Conservation (phyloP, 2,888 invertebrate species). For the Harpagoxenus sublaevis region DNA sequence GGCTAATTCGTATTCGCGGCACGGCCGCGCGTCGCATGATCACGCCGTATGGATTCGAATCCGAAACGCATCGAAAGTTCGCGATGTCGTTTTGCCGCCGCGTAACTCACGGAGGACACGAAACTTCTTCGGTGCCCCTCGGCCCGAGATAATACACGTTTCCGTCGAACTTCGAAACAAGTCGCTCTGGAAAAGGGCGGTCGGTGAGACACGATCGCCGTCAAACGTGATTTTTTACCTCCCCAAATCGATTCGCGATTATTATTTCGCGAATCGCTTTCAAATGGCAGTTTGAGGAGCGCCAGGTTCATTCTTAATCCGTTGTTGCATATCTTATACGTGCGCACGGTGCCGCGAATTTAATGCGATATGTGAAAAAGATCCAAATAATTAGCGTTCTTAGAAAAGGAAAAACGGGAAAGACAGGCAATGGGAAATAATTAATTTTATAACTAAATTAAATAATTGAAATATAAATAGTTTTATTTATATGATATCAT, state of each 20-base stretch:
- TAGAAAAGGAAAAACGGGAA: not conserved
- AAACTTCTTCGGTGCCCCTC: constrained; percentile 62
- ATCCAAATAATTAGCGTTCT: not conserved
- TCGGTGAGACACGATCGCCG: constrained; percentile 37
- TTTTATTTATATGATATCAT: not conserved
- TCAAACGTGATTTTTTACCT: constrained; percentile 31
- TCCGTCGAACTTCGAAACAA: constrained; percentile 58
- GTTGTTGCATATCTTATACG: not conserved
- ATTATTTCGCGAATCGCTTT: constrained; percentile 43
- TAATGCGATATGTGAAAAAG: not conserved
- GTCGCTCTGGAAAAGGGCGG: constrained; percentile 44
- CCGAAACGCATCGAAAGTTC: constrained; percentile 62
- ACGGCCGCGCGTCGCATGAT: constrained; percentile 71
- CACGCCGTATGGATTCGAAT: constrained; percentile 64
- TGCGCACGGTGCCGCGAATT: not conserved
- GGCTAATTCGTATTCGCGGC: constrained; percentile 69
- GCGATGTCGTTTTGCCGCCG: constrained; percentile 55
- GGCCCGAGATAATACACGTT: constrained; percentile 63
- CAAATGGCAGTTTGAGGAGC: constrained; percentile 33
- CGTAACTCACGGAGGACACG: constrained; percentile 52
- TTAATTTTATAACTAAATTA: constrained; percentile 2
- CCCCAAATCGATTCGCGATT: constrained; percentile 33
- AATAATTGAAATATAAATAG: not conserved
- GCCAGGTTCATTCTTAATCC: constrained; percentile 7
- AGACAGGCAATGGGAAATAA: not conserved